Conservation (phyloP, 1,140 invertebrate species). For the Ganaspis sp. region DNA sequence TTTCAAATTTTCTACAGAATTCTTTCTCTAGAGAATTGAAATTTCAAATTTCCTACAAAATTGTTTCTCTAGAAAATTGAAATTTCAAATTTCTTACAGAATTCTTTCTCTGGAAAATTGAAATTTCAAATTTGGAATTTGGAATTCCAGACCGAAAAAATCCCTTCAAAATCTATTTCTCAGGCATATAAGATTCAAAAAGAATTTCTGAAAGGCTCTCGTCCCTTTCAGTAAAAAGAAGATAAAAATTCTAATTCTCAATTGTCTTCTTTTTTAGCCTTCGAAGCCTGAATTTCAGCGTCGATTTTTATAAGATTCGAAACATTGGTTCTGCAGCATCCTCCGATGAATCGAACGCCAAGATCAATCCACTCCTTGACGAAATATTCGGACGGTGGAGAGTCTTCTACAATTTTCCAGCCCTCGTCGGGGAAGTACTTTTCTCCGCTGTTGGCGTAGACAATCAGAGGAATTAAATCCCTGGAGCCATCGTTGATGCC, state of each 20-base stretch:
- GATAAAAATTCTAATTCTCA: background rate
- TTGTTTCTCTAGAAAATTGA: no score
- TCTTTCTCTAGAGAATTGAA: no score
- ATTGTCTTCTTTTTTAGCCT: background rate
- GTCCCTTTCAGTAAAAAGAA: background rate
- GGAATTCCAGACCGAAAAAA: no score
- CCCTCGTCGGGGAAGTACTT: constrained; percentile 75
- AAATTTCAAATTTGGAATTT: no score
- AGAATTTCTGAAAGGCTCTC: no score
- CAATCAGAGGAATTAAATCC: constrained; percentile 77
- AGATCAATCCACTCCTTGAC: constrained; percentile 83
- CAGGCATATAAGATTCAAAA: no score
- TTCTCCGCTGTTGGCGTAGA: constrained; percentile 87
- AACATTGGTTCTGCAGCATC: constrained; percentile 86
- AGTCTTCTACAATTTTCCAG: constrained; percentile 78
- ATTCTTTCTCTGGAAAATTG: no score
- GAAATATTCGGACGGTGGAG: constrained; percentile 78
- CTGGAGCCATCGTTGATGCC: constrained; percentile 69
- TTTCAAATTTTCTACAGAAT: no score
- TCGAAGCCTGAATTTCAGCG: constrained; percentile 67
- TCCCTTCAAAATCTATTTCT: no score
- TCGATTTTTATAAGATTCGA: constrained; percentile 80
- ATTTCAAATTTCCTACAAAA: no score
- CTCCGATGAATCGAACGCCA: constrained; percentile 85
- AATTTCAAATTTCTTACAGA: no score